phyloP scores from a whole-genome alignment of 1,140 invertebrate genomes.

The Cydia pomonella region DNA sequence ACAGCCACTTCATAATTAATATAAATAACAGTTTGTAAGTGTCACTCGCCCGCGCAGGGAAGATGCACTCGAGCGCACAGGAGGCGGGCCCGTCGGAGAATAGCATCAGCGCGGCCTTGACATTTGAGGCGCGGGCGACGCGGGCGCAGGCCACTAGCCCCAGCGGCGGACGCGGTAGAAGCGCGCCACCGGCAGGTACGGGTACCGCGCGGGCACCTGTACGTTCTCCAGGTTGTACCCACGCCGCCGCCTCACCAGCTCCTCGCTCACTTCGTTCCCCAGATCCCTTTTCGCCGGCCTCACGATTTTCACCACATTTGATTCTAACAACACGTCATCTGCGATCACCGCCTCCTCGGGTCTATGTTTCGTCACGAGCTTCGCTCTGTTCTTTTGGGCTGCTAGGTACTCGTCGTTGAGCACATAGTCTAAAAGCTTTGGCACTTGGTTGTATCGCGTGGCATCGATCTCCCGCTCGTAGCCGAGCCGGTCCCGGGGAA shows the following conservation, averaged over 20 bases:
- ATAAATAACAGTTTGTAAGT: conserved; percentile 59
- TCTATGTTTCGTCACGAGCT: conserved; percentile 64
- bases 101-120: conserved; percentile 69
- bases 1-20: conserved; percentile 63
- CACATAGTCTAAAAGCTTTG: conserved; percentile 60
- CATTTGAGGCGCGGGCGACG: conserved; percentile 54
- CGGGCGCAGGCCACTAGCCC: conserved; percentile 63
- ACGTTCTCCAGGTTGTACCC: conserved; percentile 80
- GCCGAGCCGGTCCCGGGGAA: conserved; percentile 55
- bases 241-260: conserved; percentile 66
- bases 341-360: conserved; percentile 66
- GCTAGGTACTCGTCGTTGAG: conserved; percentile 62
- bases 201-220: conserved; percentile 73
- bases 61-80: conserved; percentile 53
- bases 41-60: conserved; percentile 43
- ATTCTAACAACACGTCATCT: conserved; percentile 76
- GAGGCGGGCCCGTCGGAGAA: conserved; percentile 41
- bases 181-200: conserved; percentile 64
- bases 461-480: conserved; percentile 71
- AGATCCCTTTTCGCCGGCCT: conserved; percentile 55
- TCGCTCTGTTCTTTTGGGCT: conserved; percentile 63
- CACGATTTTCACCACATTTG: conserved; percentile 70
- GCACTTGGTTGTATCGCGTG: conserved; percentile 61
- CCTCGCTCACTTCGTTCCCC: conserved; percentile 44
- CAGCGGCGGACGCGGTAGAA: conserved; percentile 71